A percentile compares a stretch with the other conserved stretches of the same genome.
phyloP scores from a whole-genome alignment of 1,140 invertebrate genomes.

The Probaryconus sp. region DNA sequence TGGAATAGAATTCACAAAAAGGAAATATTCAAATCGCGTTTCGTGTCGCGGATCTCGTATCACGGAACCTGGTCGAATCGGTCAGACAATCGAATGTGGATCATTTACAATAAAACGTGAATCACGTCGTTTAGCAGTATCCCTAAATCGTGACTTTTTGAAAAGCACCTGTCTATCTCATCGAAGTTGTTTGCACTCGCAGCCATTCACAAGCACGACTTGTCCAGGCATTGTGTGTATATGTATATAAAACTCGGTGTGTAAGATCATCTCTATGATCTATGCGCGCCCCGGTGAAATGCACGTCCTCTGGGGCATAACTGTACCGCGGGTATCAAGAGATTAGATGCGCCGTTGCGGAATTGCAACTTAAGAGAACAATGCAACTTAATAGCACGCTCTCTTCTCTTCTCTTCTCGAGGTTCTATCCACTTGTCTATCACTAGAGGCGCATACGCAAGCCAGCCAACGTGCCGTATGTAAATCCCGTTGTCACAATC shows the following conservation, averaged over 20 bases:
- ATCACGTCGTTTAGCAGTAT: slow-evolving; percentile 25
- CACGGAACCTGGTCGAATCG: slow-evolving; percentile 2
- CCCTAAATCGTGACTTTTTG: slow-evolving; percentile 65
- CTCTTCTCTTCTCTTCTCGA: slow-evolving; percentile 14
- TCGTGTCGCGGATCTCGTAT: background rate
- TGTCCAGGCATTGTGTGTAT: slow-evolving; percentile 60
- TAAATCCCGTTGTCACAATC: slow-evolving; percentile 64
- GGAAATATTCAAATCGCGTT: too few species aligned
- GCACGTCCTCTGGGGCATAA: slow-evolving; percentile 68
- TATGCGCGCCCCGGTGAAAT: slow-evolving; percentile 61
- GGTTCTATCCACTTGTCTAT: slow-evolving; percentile 47
- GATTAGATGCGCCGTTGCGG: slow-evolving; percentile 69
- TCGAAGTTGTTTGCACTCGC: slow-evolving; percentile 65
- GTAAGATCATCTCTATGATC: slow-evolving; percentile 70
- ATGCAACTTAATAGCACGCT: slow-evolving; percentile 67
- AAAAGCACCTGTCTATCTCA: slow-evolving; percentile 66
- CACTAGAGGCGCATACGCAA: slow-evolving; percentile 24
- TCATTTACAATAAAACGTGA: slow-evolving; percentile 58
- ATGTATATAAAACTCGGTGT: too few species aligned
- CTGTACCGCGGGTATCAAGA: slow-evolving; percentile 65
- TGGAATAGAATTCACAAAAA: too few species aligned
- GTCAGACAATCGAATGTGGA: slow-evolving; percentile 44
- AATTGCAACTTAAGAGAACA: slow-evolving; percentile 60
- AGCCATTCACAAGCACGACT: slow-evolving; percentile 65
- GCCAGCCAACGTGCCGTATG: slow-evolving; percentile 34